phyloP scores from a whole-genome alignment of 1,140 invertebrate genomes.

The Drosophila auraria region DNA sequence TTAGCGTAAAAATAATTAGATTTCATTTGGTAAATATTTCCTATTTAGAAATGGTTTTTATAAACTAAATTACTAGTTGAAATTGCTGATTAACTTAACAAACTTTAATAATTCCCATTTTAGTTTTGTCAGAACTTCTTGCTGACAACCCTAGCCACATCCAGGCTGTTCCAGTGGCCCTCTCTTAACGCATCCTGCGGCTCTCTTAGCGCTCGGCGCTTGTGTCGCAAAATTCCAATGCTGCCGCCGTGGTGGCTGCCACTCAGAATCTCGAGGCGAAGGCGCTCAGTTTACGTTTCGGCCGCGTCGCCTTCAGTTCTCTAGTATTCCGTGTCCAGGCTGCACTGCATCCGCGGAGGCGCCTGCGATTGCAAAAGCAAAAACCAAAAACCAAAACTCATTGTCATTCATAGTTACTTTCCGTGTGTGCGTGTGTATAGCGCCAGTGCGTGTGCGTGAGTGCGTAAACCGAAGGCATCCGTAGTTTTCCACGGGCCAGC shows the following conservation, averaged over 20 bases:
- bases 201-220: conserved; percentile 46
- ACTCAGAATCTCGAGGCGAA: conserved; percentile 28
- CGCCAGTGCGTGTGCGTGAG: conserved; percentile 38
- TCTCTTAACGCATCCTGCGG: conserved; percentile 55
- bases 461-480: conserved; percentile 40
- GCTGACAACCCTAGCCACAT: conserved; percentile 38
- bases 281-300: conserved; percentile 77
- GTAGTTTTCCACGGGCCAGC: conserved; percentile 45
- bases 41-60: background rate
- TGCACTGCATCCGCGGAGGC: conserved; percentile 56
- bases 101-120: background rate
- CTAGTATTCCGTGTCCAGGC: conserved; percentile 59
- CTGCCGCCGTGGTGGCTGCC: conserved; percentile 50
- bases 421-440: conserved; percentile 29
- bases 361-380: conserved; percentile 58
- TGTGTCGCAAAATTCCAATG: conserved; percentile 75
- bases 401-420: conserved; percentile 49
- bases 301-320: conserved; percentile 70
- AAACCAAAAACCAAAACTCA: conserved; percentile 42
- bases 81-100: fast-evolving
- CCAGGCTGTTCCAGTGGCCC: conserved; percentile 15
- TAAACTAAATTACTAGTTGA: too few species aligned
- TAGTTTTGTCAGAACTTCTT: background rate
- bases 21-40: background rate
- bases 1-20: too few species aligned